phyloP scores from a whole-genome alignment of 2,888 invertebrate genomes.

The Microctonus aethiopoides region DNA sequence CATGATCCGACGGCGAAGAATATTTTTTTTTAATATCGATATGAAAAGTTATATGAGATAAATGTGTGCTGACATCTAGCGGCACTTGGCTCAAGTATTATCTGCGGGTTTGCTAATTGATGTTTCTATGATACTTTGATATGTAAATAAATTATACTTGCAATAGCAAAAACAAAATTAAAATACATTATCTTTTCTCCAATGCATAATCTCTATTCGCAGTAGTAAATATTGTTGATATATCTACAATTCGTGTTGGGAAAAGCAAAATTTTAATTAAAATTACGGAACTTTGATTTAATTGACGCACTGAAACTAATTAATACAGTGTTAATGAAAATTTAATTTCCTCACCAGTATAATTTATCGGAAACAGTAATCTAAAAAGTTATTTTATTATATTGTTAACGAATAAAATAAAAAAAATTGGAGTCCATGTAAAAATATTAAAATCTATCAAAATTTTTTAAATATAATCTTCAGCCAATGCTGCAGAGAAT shows the following conservation, averaged over 20 bases:
- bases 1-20: not conserved
- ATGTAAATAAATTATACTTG: not conserved
- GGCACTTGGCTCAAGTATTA: constrained; percentile 47
- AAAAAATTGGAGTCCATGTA: constrained; percentile 38
- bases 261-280: constrained; percentile 29
- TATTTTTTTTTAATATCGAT: not conserved
- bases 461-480: not conserved
- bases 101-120: constrained; percentile 30
- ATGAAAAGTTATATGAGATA: not conserved
- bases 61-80: constrained; percentile 55
- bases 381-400: too few relatives aligned
- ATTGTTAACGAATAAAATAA: constrained; percentile 38
- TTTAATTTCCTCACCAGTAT: constrained; percentile 44
- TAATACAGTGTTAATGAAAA: constrained; percentile 43
- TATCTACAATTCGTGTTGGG: constrained; percentile 10
- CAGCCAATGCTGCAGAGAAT: not conserved
- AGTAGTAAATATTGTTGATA: constrained; percentile 24
- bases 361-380: constrained; percentile 54
- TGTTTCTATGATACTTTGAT: not conserved
- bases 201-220: not conserved
- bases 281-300: constrained; percentile 24
- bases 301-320: constrained; percentile 33
- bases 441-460: constrained; percentile 47
- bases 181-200: too few relatives aligned
- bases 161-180: too few relatives aligned